phyloP scores from a whole-genome alignment of 2,797 vertebrate species.

The Anabacerthia variegaticeps region DNA sequence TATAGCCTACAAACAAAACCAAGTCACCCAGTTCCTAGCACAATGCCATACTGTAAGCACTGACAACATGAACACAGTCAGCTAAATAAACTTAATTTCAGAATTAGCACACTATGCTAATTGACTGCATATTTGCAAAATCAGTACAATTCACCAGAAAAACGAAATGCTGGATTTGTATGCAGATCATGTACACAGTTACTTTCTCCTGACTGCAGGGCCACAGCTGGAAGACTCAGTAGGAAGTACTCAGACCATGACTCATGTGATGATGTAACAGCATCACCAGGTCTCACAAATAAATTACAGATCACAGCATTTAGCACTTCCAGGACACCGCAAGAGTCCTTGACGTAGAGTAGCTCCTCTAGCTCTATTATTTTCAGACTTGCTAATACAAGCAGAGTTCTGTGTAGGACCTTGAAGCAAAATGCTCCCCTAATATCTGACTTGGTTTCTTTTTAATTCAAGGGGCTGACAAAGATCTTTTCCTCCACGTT shows the following conservation, averaged over 20 bases:
- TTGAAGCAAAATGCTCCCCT: not conserved
- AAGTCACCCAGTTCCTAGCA: not conserved
- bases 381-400: not conserved
- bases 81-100: not conserved
- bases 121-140: not conserved
- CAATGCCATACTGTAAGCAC: not conserved
- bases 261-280: not conserved
- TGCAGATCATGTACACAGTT: not conserved
- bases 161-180: not conserved
- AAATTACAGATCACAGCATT: not conserved
- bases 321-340: not conserved
- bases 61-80: not conserved
- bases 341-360: not conserved
- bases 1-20: not conserved
- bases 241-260: not conserved
- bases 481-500: not conserved
- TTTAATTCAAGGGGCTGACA: not conserved
- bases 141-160: not conserved
- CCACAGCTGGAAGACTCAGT: not conserved
- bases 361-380: not conserved
- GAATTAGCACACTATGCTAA: not conserved
- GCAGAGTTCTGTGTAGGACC: not conserved
- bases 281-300: not conserved
- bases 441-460: not conserved
- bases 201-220: not conserved